phyloP scores from a whole-genome alignment of 2,113 vertebrate genomes.

The Desmodus rotundus region DNA sequence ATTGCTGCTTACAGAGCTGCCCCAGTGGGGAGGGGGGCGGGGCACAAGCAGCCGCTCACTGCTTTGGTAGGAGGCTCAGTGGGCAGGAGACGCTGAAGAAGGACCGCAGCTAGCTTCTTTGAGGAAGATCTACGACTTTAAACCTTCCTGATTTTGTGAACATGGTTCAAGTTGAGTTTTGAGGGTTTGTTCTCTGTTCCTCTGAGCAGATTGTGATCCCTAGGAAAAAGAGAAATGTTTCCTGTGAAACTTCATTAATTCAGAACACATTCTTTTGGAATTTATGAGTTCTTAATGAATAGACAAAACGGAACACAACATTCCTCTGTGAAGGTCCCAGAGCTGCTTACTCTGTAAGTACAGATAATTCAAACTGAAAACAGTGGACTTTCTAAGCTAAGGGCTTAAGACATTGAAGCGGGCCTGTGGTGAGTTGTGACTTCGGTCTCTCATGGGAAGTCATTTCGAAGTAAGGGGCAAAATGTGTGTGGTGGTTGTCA shows the following conservation, averaged over 20 bases:
- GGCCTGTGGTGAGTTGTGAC: background rate
- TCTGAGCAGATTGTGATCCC: background rate
- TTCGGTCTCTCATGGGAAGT: background rate
- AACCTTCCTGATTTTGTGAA: background rate
- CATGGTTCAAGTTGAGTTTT: background rate
- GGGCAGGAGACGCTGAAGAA: background rate
- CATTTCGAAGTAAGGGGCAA: background rate
- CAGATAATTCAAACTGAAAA: background rate
- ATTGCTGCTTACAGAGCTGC: background rate
- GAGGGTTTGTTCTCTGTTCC: background rate
- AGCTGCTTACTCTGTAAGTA: background rate
- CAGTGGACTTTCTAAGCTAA: background rate
- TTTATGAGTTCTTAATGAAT: background rate
- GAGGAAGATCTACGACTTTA: background rate
- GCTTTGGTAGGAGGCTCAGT: background rate
- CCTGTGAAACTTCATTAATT: background rate
- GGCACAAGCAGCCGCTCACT: background rate
- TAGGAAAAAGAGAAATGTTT: background rate
- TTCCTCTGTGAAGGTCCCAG: background rate
- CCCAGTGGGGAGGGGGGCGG: too few species aligned
- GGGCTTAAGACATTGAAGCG: background rate
- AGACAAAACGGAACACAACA: conserved; percentile 6
- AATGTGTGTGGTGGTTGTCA: background rate
- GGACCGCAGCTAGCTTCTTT: background rate
- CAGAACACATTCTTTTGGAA: background rate